These are phyloP conservation scores for Oscheius sp. DNA, from an alignment of 2,888 invertebrate species.

Conservation along the genomic window DNA sequence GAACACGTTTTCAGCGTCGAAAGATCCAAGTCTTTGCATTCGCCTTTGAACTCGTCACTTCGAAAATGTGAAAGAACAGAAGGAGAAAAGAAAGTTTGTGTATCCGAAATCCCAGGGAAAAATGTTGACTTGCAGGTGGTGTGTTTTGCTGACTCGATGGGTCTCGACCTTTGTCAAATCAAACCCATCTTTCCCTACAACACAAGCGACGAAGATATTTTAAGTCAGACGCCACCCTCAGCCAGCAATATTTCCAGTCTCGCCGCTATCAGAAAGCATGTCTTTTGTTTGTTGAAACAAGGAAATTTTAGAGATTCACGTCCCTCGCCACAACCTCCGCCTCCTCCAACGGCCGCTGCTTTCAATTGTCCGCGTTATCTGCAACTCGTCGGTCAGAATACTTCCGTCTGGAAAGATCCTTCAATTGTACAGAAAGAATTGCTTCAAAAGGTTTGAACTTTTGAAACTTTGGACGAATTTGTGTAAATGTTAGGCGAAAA, in stretches of 20 bases:
- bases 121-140: conserved; percentile 31
- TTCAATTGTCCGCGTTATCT: conserved; percentile 38
- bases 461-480: background rate
- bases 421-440: conserved; percentile 31
- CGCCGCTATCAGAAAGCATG: background rate
- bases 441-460: conserved; percentile 7
- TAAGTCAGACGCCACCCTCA: conserved; percentile 21
- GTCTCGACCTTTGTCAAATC: conserved; percentile 33
- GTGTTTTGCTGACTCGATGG: conserved; percentile 37
- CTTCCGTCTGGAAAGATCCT: conserved; percentile 34
- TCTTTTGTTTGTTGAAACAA: background rate
- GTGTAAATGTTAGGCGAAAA: conserved; percentile 24
- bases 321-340: background rate
- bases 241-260: conserved; percentile 5
- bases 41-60: conserved; percentile 31
- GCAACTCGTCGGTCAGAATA: background rate
- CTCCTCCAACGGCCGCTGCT: background rate
- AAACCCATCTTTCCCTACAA: conserved; percentile 37
- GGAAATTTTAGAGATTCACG: background rate
- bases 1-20: conserved; percentile 34
- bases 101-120: background rate
- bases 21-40: conserved; percentile 35
- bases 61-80: conserved; percentile 27
- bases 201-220: conserved; percentile 37
- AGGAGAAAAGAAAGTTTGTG: conserved; percentile 34